phyloP scores from a whole-genome alignment of 2,888 invertebrate species.

The Leptinotarsa tumamoca region DNA sequence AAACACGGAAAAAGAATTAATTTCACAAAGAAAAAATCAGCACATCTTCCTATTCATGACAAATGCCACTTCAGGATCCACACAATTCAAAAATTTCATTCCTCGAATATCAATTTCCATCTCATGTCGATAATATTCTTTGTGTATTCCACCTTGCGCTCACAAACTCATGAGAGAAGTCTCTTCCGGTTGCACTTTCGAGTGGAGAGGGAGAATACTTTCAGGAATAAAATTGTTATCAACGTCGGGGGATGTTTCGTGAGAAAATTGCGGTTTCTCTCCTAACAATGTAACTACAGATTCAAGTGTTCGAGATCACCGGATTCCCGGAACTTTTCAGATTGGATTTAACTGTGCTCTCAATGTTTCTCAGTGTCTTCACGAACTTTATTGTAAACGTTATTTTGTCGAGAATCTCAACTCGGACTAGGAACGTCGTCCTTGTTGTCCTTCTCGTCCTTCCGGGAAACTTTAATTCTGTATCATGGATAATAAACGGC shows the following conservation, averaged over 20 bases:
- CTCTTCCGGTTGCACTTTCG: neutral
- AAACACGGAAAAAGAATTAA: too few relatives aligned
- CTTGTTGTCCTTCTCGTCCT: slow-evolving; percentile 12
- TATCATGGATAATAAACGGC: neutral
- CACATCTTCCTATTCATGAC: neutral
- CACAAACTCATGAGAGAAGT: neutral
- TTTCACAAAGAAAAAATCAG: neutral
- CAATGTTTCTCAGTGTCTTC: slow-evolving; percentile 29
- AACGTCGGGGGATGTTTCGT: slow-evolving; percentile 7
- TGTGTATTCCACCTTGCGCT: neutral
- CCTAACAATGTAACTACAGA: slow-evolving; percentile 35
- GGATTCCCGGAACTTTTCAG: slow-evolving; percentile 33
- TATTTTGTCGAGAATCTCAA: slow-evolving; percentile 31
- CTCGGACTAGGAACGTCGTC: neutral
- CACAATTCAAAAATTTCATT: slow-evolving; percentile 6
- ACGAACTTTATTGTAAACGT: slow-evolving; percentile 36
- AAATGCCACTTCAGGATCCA: neutral
- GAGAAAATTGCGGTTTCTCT: slow-evolving; percentile 8
- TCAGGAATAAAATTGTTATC: slow-evolving; percentile 9
- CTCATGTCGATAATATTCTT: neutral
- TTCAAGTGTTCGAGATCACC: slow-evolving; percentile 26
- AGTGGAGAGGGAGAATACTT: slow-evolving; percentile 6
- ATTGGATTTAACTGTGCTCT: slow-evolving; percentile 38
- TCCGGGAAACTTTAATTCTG: slow-evolving; percentile 24
- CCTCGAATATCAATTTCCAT: neutral